These are phyloP conservation scores for Carterocephalus palaemon DNA, from an alignment of 2,888 invertebrate genomes.

Conservation along the genomic window DNA sequence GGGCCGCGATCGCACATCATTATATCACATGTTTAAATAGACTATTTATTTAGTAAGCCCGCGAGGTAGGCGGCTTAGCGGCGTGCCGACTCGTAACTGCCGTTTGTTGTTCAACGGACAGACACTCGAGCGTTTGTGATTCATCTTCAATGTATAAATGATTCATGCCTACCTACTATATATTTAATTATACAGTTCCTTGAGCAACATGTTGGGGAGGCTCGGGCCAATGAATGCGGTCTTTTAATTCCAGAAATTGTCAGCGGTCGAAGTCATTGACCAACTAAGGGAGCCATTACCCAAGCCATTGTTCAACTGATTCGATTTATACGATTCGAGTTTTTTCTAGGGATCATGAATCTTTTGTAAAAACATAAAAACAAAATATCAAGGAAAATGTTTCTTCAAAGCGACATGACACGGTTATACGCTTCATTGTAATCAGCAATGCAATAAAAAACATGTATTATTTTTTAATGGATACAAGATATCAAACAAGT, in stretches of 20 bases:
- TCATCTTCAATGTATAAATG: constrained; percentile 68
- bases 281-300: constrained; percentile 31
- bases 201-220: constrained; percentile 30
- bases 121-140: constrained; percentile 64
- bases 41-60: constrained; percentile 65
- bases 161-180: constrained; percentile 57
- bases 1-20: constrained; percentile 72
- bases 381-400: no score
- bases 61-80: constrained; percentile 46
- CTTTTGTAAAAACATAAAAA: no score
- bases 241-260: constrained; percentile 53
- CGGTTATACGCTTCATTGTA: no score
- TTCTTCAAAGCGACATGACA: no score
- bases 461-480: no score
- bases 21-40: constrained; percentile 74
- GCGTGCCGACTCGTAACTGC: constrained; percentile 52
- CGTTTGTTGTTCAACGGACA: constrained; percentile 63
- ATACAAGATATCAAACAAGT: no score
- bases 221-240: constrained; percentile 44
- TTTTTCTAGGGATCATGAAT: no score
- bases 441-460: no score
- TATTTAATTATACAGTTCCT: constrained; percentile 44
- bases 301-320: no score
- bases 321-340: no score
- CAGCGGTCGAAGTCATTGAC: constrained; percentile 47